Percentiles rank a stretch among this genome's conserved stretches.
Conservation (phyloP, 2,888 invertebrate genomes). For the Drosophila lacicola region DNA sequence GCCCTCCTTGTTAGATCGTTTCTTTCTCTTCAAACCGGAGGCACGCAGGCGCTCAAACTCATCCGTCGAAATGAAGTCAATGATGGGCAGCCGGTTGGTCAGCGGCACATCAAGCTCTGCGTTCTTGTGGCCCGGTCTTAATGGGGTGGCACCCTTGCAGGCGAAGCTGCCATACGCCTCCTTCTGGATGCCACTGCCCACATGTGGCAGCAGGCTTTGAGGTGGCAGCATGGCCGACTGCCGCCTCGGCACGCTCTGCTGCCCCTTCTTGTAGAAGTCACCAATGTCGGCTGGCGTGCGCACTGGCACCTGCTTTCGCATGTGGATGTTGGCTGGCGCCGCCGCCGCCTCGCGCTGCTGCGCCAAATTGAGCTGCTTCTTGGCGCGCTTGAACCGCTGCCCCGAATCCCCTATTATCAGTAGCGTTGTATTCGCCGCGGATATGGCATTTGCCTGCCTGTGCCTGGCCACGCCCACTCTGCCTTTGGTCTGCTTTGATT, state of each 20-base stretch:
- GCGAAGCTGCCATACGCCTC: not conserved
- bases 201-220: not conserved
- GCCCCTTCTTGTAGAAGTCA: not conserved
- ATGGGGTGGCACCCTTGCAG: not conserved
- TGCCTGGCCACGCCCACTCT: not conserved
- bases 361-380: not conserved
- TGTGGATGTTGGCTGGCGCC: not conserved
- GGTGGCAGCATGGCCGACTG: not conserved
- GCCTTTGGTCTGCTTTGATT: not conserved
- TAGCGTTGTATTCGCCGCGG: constrained; percentile 1
- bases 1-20: not conserved
- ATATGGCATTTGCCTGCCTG: not conserved
- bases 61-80: constrained; percentile 68
- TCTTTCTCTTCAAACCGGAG: constrained; percentile 4
- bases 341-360: not conserved
- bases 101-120: constrained; percentile 56
- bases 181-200: not conserved
- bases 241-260: not conserved
- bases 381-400: not conserved
- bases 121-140: not conserved
- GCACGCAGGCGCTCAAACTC: constrained; percentile 51
- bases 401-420: not conserved
- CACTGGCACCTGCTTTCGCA: not conserved
- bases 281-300: not conserved
- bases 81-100: constrained; percentile 61